Evolutionary conservation across 2,113 vertebrate species (phyloP).

Genomic region (Percopsis transmontana): DNA sequence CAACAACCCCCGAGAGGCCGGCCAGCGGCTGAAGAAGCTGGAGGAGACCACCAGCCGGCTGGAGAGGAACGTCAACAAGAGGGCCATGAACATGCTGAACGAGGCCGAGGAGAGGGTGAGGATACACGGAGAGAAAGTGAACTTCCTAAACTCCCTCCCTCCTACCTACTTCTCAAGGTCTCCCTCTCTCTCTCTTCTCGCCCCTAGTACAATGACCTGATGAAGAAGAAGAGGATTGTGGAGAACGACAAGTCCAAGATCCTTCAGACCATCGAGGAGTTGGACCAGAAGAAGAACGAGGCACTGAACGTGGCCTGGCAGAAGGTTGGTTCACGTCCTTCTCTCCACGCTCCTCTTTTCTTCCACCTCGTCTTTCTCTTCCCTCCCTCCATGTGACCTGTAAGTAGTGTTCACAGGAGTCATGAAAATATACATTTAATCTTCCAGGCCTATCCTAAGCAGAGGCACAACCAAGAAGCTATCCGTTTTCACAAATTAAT

Average conservation of each 20-base stretch:
- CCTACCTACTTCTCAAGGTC: background rate
- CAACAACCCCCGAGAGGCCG: constrained; percentile 82
- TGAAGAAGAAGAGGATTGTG: constrained; percentile 92
- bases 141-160: background rate
- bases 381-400: background rate
- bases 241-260: constrained; percentile 95
- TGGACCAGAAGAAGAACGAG: constrained; percentile 93
- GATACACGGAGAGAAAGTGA: background rate
- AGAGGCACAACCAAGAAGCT: no score
- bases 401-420: constrained; percentile 2
- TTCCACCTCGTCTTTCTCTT: background rate
- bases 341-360: background rate
- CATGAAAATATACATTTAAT: no score
- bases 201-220: constrained; percentile 90
- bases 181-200: background rate
- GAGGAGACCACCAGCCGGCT: constrained; percentile 83
- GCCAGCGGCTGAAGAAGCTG: constrained; percentile 85
- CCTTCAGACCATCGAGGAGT: constrained; percentile 86
- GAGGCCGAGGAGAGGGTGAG: constrained; percentile 89
- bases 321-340: constrained; percentile 78
- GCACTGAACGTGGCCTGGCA: constrained; percentile 90
- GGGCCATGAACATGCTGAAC: constrained; percentile 87
- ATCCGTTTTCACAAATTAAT: no score
- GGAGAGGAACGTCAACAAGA: constrained; percentile 85
- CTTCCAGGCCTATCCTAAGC: no score